Conservation (phyloP, 1,140 invertebrate genomes). For the Parasteatoda tepidariorum region DNA sequence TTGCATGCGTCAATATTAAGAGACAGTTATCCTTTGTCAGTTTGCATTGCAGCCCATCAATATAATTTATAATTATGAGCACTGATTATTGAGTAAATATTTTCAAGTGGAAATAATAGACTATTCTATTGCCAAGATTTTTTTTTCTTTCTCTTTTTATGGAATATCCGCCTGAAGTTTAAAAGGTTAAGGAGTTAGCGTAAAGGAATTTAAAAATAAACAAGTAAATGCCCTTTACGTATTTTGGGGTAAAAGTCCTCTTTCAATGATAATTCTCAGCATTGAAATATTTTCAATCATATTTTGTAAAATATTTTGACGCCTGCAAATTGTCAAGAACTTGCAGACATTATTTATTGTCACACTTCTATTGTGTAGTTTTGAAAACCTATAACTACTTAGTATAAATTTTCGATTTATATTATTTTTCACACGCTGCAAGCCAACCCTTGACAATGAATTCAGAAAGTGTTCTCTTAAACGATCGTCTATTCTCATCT, state of each 20-base stretch:
- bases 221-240: background rate
- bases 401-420: conserved; percentile 52
- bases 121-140: too few relatives aligned
- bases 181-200: too few relatives aligned
- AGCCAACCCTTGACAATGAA: conserved; percentile 41
- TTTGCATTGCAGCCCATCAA: too few relatives aligned
- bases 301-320: background rate
- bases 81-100: too few relatives aligned
- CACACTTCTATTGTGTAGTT: conserved; percentile 16
- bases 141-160: too few relatives aligned
- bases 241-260: background rate
- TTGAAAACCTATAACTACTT: conserved; percentile 31
- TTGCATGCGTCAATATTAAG: too few relatives aligned
- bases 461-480: conserved; percentile 12
- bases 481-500: conserved; percentile 2
- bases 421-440: conserved; percentile 35
- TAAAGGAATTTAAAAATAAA: background rate
- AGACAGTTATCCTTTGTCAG: too few relatives aligned
- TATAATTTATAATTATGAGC: too few relatives aligned
- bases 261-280: background rate
- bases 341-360: conserved; percentile 26
- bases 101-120: too few relatives aligned
- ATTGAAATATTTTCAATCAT: background rate
- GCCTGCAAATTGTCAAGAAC: background rate
- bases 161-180: too few relatives aligned